Evolutionary conservation across 92 coral and sea anemone genomes (phyloP).

Genomic region (Actinostola sp.): DNA sequence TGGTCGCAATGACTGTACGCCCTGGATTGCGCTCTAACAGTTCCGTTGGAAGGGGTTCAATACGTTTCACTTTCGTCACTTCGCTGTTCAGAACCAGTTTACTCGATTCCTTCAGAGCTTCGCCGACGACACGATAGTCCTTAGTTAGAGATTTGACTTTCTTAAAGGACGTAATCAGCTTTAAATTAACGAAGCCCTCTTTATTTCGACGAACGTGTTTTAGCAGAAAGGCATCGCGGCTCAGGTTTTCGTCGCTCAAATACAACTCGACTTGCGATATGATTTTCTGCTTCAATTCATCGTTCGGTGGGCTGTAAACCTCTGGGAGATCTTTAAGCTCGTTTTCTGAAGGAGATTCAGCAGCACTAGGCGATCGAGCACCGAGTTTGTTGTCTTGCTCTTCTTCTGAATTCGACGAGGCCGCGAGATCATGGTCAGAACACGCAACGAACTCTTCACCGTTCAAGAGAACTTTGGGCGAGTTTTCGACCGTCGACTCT

Average conservation of each 20-base stretch:
- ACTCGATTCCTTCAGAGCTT: constrained; percentile 77
- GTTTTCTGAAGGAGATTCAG: constrained; percentile 93
- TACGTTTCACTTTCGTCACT: constrained; percentile 86
- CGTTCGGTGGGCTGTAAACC: constrained; percentile 88
- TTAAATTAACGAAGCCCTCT: constrained; percentile 94
- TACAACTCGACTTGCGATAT: constrained; percentile 92
- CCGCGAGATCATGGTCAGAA: constrained; percentile 88
- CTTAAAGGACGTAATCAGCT: constrained; percentile 96
- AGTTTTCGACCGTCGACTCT: constrained; percentile 59
- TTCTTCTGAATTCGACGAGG: constrained; percentile 85
- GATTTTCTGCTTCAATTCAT: constrained; percentile 79
- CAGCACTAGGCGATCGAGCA: constrained; percentile 59
- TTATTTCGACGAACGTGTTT: constrained; percentile 98
- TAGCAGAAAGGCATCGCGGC: constrained; percentile 92
- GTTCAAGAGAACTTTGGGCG: constrained; percentile 81
- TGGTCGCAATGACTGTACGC: constrained; percentile 87
- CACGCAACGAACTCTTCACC: constrained; percentile 76
- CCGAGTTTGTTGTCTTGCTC: constrained; percentile 66
- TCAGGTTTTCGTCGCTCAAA: constrained; percentile 88
- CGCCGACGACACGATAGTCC: constrained; percentile 92
- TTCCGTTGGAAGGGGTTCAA: constrained; percentile 73
- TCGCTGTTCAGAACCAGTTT: constrained; percentile 79
- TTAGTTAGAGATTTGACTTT: constrained; percentile 94
- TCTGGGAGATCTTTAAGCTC: constrained; percentile 73
- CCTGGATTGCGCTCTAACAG: constrained; percentile 96